Conservation (phyloP, 2,888 invertebrate genomes). For the Torymus auratus region DNA sequence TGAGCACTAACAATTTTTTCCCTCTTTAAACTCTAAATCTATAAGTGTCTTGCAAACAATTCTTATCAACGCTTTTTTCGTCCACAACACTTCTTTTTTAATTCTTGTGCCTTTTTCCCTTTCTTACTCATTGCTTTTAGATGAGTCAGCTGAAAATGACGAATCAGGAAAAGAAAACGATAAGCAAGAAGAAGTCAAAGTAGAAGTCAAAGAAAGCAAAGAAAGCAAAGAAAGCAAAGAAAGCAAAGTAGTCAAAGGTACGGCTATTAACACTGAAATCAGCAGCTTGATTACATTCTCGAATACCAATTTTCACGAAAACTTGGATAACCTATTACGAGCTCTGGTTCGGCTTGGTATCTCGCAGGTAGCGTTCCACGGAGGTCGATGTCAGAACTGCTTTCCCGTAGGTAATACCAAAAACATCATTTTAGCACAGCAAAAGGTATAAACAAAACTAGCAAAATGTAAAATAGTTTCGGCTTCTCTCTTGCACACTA, state of each 20-base stretch:
- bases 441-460: constrained; percentile 13
- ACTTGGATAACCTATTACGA: constrained; percentile 41
- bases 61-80: constrained; percentile 31
- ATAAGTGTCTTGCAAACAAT: constrained; percentile 3
- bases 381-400: constrained; percentile 34
- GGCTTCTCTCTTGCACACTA: neutral
- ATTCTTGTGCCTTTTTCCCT: constrained; percentile 56
- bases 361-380: constrained; percentile 35
- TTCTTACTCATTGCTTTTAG: constrained; percentile 60
- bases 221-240: too few relatives aligned
- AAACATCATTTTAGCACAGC: constrained; percentile 37
- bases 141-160: constrained; percentile 58
- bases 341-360: constrained; percentile 39
- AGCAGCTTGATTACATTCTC: constrained; percentile 55
- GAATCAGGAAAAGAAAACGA: constrained; percentile 57
- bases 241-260: constrained; percentile 56
- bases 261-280: constrained; percentile 47
- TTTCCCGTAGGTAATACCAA: constrained; percentile 43
- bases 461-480: neutral
- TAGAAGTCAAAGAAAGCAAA: constrained; percentile 44
- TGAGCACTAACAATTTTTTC: constrained; percentile 33
- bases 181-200: constrained; percentile 58
- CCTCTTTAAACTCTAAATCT: neutral
- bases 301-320: constrained; percentile 57
- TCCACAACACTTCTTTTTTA: constrained; percentile 45